phyloP scores from a whole-genome alignment of 2,888 invertebrate species.

The Amphipyra berbera region DNA sequence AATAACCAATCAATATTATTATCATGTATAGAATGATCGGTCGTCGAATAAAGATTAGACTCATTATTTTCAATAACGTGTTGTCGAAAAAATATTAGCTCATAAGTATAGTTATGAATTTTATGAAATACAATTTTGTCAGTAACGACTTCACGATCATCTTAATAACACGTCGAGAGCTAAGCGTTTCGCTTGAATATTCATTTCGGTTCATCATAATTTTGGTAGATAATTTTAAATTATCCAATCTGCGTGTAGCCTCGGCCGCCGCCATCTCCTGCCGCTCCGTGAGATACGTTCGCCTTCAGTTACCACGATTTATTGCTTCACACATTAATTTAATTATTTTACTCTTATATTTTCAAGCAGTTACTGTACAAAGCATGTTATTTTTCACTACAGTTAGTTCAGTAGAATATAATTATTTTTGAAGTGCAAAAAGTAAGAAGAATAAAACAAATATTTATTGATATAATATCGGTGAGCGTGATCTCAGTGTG shows the following conservation, averaged over 20 bases:
- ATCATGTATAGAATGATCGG: slow-evolving; percentile 47
- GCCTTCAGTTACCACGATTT: slow-evolving; percentile 74
- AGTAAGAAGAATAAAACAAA: slow-evolving; percentile 27
- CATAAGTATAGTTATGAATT: slow-evolving; percentile 88
- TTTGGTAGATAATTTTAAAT: slow-evolving; percentile 87
- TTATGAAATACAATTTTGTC: slow-evolving; percentile 88
- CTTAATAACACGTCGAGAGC: slow-evolving; percentile 85
- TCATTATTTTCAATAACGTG: slow-evolving; percentile 85
- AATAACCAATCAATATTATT: slow-evolving; percentile 64
- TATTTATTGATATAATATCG: slow-evolving; percentile 35
- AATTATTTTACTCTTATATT: slow-evolving; percentile 62
- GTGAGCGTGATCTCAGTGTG: slow-evolving; percentile 54
- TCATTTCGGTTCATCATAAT: slow-evolving; percentile 87
- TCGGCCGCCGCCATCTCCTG: slow-evolving; percentile 60
- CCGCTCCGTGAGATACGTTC: slow-evolving; percentile 62
- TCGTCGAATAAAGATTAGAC: slow-evolving; percentile 64
- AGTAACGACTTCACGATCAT: slow-evolving; percentile 88
- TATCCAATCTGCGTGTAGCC: slow-evolving; percentile 78
- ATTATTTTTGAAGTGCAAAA: slow-evolving; percentile 24
- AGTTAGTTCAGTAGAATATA: slow-evolving; percentile 18
- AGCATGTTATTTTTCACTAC: slow-evolving; percentile 42
- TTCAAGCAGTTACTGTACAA: slow-evolving; percentile 28
- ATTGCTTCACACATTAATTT: slow-evolving; percentile 80
- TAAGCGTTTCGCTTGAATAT: slow-evolving; percentile 89
- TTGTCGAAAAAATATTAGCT: slow-evolving; percentile 87